Percentiles rank a stretch among this genome's conserved stretches.
Conservation (phyloP, 2,888 invertebrate species). For the Trypoxylon attenuatum region DNA sequence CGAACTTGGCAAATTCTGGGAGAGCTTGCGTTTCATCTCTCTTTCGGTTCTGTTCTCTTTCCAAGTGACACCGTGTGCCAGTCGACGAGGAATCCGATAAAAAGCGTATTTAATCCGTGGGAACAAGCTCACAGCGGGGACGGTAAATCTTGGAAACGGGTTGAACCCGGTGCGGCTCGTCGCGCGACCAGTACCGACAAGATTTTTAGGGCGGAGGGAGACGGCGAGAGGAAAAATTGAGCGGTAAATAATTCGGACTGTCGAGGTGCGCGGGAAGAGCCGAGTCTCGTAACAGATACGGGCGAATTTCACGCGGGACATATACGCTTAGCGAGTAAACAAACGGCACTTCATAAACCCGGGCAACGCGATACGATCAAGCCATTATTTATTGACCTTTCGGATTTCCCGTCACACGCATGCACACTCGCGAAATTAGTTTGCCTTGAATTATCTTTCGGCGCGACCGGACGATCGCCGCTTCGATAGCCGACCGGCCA, state of each 20-base stretch:
- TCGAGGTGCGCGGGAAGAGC: constrained; percentile 8
- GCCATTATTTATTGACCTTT: constrained; percentile 57
- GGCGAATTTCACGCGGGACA: constrained; percentile 48
- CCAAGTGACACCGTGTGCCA: too few relatives aligned
- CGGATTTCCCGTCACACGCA: constrained; percentile 46
- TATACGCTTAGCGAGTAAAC: constrained; percentile 53
- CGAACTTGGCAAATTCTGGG: too few relatives aligned
- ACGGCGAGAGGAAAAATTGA: constrained; percentile 22
- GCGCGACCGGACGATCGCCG: constrained; percentile 31
- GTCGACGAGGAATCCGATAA: not conserved
- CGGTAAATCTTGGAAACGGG: constrained; percentile 2
- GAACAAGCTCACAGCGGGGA: not conserved
- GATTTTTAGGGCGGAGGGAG: too few relatives aligned
- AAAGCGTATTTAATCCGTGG: not conserved
- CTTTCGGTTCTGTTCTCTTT: too few relatives aligned
- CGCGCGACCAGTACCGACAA: not conserved
- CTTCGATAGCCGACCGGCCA: constrained; percentile 29
- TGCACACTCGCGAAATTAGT: constrained; percentile 48
- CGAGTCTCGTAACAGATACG: constrained; percentile 41
- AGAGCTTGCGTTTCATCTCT: too few relatives aligned
- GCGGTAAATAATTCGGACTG: constrained; percentile 32
- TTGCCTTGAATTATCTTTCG: constrained; percentile 56
- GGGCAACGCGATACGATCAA: constrained; percentile 48
- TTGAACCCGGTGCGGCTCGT: not conserved
- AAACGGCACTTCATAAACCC: constrained; percentile 58